Base-by-base conservation (phyloP, 2,797 vertebrate genomes). In the Platyrinchus mystaceus region DNA sequence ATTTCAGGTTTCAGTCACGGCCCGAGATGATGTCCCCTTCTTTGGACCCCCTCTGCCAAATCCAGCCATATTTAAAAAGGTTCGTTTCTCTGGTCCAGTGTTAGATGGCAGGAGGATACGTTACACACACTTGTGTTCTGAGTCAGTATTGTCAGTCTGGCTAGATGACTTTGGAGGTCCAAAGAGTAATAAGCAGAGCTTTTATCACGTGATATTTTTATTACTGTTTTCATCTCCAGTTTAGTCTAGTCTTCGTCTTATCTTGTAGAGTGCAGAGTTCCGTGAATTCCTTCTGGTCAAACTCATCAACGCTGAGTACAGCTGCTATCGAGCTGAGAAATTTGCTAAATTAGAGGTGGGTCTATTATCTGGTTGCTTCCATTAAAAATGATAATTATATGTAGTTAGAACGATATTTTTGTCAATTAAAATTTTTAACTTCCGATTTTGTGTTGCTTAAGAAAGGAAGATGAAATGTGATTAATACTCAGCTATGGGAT, bases 241-340 rank as follows among this genome's bases (percentile, higher is more conserved):
- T 64, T 77, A 64, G 30, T 49, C n/a, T 47, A 26, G 21, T 77
- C 58, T 89, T 92, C 27, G 27, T 66, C 59, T 76, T 96, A 43
- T 81, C 52, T 89, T 84, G 23, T 95, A 99, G 99, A 98, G 98
- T 76, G 95, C 97, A 1, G 98, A 99, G 84, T 98, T 99, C 80
- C 98, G 96, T 11, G 99, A 99, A 95, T 99, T 99, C 95, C 97
- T 99, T 50, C 98, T 99, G 94, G 98, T 98, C 47, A 99, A 99
- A 96, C 98, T 99, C 88, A 99, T 99, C 96, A 99, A 99, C 34
- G 99, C 99, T 0, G 99, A 99, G 96, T 98, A 99, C 13, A 99
- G 99, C 89, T 99, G 99, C 96, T 99, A 99, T 97, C 98, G 98
- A 94, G 99, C 99, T 56, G 99, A 99, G 95, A 99, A 99, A 96